These are phyloP conservation scores for Brienomyrus brachyistius DNA, from an alignment of 2,113 vertebrate genomes.

Conservation along the genomic window DNA sequence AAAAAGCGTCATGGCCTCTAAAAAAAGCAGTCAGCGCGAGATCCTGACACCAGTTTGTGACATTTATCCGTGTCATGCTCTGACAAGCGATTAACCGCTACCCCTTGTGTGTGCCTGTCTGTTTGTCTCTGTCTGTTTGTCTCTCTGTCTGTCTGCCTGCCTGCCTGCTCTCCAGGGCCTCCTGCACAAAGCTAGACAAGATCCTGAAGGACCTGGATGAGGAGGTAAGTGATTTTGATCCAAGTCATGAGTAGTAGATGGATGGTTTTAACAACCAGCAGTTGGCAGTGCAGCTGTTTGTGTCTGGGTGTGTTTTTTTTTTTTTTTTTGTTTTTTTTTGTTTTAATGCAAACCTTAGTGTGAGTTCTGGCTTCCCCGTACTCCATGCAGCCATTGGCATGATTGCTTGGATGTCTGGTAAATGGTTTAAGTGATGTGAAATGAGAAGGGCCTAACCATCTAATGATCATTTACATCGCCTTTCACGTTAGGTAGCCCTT, in stretches of 20 bases:
- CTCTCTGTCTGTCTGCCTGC: not conserved
- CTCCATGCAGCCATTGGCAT: not conserved
- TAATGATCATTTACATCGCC: not conserved
- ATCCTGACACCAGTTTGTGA: not conserved
- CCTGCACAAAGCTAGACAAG: constrained; percentile 88
- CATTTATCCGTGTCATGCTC: not conserved
- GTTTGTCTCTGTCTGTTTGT: not conserved
- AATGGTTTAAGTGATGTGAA: not conserved
- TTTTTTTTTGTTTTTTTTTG: too few species aligned
- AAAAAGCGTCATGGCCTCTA: not conserved
- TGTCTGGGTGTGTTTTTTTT: not conserved
- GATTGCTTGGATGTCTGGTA: not conserved
- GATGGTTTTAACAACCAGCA: not conserved
- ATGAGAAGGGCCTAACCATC: not conserved
- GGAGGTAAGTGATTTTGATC: constrained; percentile 67
- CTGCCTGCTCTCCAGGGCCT: constrained; percentile 58
- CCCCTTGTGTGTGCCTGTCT: not conserved
- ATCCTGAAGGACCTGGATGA: constrained; percentile 96
- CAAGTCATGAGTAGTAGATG: not conserved
- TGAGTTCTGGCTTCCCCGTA: not conserved
- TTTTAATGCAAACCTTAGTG: not conserved
- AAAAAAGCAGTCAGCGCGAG: not conserved
- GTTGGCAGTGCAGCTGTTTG: not conserved
- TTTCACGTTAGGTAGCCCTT: not conserved
- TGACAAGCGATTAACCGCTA: not conserved